Evolutionary conservation across 2,113 vertebrate species (phyloP).

Genomic region (Xenopus laevis): DNA sequence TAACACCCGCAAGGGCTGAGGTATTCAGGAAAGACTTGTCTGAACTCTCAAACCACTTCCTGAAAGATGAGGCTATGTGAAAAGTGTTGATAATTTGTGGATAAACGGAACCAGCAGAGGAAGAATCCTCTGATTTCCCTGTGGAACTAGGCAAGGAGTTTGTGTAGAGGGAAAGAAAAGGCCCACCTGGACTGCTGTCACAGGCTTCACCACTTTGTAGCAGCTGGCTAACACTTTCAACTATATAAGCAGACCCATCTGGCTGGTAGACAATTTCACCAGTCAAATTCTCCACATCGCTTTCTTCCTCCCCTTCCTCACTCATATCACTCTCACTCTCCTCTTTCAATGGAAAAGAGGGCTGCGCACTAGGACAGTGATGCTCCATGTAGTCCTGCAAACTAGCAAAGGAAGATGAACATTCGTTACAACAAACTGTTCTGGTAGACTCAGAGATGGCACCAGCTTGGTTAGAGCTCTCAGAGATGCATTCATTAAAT

Average conservation of each 20-base stretch:
- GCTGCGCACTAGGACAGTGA: slow-evolving; percentile 60
- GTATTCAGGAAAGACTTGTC: slow-evolving; percentile 98
- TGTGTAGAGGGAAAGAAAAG: slow-evolving; percentile 75
- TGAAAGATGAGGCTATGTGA: slow-evolving; percentile 99
- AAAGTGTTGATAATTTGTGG: slow-evolving; percentile 99
- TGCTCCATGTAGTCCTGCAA: slow-evolving; percentile 81
- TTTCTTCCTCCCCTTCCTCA: slow-evolving; percentile 79
- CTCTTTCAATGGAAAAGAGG: slow-evolving; percentile 55
- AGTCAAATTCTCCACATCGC: slow-evolving; percentile 98
- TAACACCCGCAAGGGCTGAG: slow-evolving; percentile 95
- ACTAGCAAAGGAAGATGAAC: slow-evolving; percentile 69
- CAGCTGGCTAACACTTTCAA: slow-evolving; percentile 97
- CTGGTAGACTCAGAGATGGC: slow-evolving; percentile 57
- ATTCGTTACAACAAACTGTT: slow-evolving; percentile 75
- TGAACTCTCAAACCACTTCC: slow-evolving; percentile 97
- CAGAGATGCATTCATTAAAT: slow-evolving; percentile 62
- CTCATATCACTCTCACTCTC: slow-evolving; percentile 90
- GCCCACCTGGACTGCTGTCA: slow-evolving; percentile 63
- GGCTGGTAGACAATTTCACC: slow-evolving; percentile 99
- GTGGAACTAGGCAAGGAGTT: slow-evolving; percentile 78
- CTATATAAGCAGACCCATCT: slow-evolving; percentile 96
- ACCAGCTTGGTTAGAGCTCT: slow-evolving; percentile 55
- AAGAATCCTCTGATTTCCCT: slow-evolving; percentile 80
- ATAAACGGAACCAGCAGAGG: slow-evolving; percentile 78
- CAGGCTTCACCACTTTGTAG: slow-evolving; percentile 79